Evolutionary conservation across 2,113 vertebrate species (phyloP), one percentile per base, ranked within the genome.

Genomic region (Hypomesus transpacificus): DNA sequence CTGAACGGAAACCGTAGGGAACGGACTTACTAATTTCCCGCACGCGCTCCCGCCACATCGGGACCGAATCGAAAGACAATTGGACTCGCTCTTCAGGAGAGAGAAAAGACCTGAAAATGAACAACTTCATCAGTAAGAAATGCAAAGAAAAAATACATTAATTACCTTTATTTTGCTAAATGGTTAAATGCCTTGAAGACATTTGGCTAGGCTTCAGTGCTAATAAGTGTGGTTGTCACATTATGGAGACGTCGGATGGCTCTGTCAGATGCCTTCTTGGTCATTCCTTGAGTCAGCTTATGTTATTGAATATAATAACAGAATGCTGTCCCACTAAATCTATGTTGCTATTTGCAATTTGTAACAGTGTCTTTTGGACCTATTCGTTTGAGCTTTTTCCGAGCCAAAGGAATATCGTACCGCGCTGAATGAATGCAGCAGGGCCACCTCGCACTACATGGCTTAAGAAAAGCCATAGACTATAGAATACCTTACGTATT

Each of bases 1-100:
- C 24, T 63, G 61, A 28, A 63, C 61, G 61, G 28, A 26, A 28
- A 63, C 61, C 28, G 61, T 16, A 28, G 61, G 28, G 28, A 18
- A 63, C 17, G 17, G 61, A 63, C 46, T 62, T 20, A 68, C 68
- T 77, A 71, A 77, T 61, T 13, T 24, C 31, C 61, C 13, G 5
- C 1, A 56, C 28, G 31, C 14, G 26, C 24, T 63, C 61, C 18
- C 6, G 4, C 61, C 28, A 26, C 61, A 63, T 34, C 61, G 31
- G 61, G 28, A 63, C 14, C 61, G 26, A 14, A 16, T 3, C 59
- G 59, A 28, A 26, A 22, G 53, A 39, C 16, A 34, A 28, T 28
- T 39, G 61, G 61, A 63, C 6, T 28, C 13, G 59, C 59, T 63
- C 13, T 63, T 31, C 14, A n/a, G 22, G 22, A 56, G 28, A 18